These are phyloP conservation scores for Lagodon rhomboides DNA, from an alignment of 2,797 vertebrate genomes.

Conservation along the genomic window DNA sequence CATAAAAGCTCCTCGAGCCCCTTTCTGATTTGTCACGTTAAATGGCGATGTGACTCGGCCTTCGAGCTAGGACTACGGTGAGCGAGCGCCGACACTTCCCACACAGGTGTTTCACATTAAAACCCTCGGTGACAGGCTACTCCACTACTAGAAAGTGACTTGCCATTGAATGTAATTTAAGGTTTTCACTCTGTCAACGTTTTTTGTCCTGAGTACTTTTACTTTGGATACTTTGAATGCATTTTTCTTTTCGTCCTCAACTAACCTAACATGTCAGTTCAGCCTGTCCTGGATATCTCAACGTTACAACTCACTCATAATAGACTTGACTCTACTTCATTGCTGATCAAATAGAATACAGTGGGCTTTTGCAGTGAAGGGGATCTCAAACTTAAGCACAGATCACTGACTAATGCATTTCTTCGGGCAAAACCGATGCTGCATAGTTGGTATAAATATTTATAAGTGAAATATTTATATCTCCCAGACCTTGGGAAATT, in stretches of 20 bases:
- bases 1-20: no score
- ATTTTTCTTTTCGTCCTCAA: constrained; percentile 25
- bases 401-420: constrained; percentile 73
- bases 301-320: constrained; percentile 12
- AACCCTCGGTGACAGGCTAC: no score
- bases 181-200: no score
- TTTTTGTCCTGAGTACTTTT: no score
- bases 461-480: constrained; percentile 78
- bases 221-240: no score
- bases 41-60: no score
- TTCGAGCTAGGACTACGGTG: no score
- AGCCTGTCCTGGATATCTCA: constrained; percentile 24
- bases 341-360: constrained; percentile 41
- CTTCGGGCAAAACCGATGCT: constrained; percentile 65
- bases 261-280: neutral
- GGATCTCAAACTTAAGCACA: constrained; percentile 52
- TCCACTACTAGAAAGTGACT: no score
- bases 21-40: no score
- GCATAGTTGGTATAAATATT: constrained; percentile 74
- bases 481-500: constrained; percentile 58
- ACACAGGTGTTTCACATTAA: no score
- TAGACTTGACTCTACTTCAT: neutral
- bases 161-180: no score
- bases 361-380: constrained; percentile 30
- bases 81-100: no score